Evolutionary conservation across 2,113 vertebrate genomes (phyloP).

Genomic region (Gadus macrocephalus): DNA sequence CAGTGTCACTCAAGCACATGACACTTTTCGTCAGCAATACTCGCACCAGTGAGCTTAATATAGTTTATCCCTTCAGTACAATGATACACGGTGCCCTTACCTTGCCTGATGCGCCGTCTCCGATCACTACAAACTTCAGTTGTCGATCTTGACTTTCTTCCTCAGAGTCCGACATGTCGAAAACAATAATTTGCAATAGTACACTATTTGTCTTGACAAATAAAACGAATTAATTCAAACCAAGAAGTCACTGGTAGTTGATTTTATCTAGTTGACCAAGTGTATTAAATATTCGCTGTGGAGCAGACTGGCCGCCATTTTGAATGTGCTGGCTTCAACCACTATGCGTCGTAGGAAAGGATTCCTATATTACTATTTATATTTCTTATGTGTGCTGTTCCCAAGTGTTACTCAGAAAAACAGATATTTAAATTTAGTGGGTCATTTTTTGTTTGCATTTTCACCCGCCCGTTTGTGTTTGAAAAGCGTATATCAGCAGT

Average conservation of each 20-base stretch:
- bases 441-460: not conserved
- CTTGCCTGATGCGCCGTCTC: slow-evolving; percentile 97
- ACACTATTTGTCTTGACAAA: no score
- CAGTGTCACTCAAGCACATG: no score
- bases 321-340: slow-evolving; percentile 40
- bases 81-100: slow-evolving; percentile 67
- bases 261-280: slow-evolving; percentile 33
- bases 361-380: not conserved
- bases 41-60: not conserved
- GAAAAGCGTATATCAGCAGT: slow-evolving; percentile 10
- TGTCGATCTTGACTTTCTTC: slow-evolving; percentile 91
- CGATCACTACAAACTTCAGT: slow-evolving; percentile 91
- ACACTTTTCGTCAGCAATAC: not conserved
- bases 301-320: slow-evolving; percentile 76
- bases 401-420: no score
- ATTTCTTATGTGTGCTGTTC: no score
- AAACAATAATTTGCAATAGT: no score
- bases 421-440: no score
- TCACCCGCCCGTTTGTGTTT: not conserved
- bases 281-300: slow-evolving; percentile 56
- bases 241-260: not conserved
- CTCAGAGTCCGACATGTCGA: slow-evolving; percentile 93
- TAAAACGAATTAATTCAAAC: not conserved
- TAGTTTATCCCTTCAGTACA: not conserved
- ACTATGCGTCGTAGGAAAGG: not conserved